Base-by-base conservation (phyloP, 2,888 invertebrate species). In the Elegia similella region DNA sequence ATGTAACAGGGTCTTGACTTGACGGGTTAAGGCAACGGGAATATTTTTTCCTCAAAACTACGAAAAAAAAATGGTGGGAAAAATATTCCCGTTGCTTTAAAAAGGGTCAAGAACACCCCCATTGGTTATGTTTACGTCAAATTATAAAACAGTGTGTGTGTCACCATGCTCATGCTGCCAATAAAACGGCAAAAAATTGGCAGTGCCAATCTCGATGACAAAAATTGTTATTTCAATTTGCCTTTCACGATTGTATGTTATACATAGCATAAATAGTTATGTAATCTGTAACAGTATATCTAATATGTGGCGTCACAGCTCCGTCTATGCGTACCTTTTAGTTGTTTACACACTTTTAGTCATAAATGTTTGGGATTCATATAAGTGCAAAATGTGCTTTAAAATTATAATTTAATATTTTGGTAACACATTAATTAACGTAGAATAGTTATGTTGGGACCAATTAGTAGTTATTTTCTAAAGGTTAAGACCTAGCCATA, bases 251-350 rank as follows among this genome's bases (percentile, higher is more conserved):
- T 23, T 34, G 32, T 50, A 50, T 50, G 34, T 50, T 17, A 50
- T 38, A 12, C n/a, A 8, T 46, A 46, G 17, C 15, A 3, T 30
- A 30, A 15, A 50, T 50, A 50, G 34, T 50, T 50, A 16, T 17
- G 17, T 50, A 34, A 32, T 48, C 15, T 48, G 48, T 48, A 23
- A 32, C 32, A 15, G n/a, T 46, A 23, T 48, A 13, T 48, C 60
- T 64, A 63, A 53, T 32, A 15, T 34, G 50, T 50, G 50, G 34
- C 50, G 50, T 50, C 50, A 50, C 8, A 34, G 50, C 17, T 50
- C 50, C 50, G 50, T 50, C 50, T 50, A 50, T 34, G 50, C 32
- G 34, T 50, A 34, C 34, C 16, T 16, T n/a, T 15, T 15, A 15
- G 2, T 2, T 8, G 15, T 50, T 34, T 8, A 29, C 13, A 32